These are phyloP conservation scores for Sapajus apella DNA, from an alignment of 2,113 vertebrate species.

Conservation along the genomic window DNA sequence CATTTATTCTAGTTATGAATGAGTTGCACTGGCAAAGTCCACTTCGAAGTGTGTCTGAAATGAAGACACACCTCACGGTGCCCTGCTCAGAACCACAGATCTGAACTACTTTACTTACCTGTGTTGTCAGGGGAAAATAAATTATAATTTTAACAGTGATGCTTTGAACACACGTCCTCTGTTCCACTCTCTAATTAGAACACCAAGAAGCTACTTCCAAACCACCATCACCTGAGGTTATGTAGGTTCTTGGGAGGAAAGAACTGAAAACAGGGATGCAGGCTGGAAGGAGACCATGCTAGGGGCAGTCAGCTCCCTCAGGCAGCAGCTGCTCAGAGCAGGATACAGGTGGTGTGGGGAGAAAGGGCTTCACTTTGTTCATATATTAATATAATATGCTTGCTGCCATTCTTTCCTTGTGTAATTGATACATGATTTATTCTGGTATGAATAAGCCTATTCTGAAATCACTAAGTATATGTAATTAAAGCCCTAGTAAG, in stretches of 20 bases:
- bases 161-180: neutral
- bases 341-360: neutral
- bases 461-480: neutral
- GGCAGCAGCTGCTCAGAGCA: neutral
- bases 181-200: neutral
- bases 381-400: neutral
- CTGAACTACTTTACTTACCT: neutral
- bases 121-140: neutral
- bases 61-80: accelerated
- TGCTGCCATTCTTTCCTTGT: neutral
- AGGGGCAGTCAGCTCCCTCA: neutral
- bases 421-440: neutral
- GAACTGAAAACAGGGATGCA: neutral
- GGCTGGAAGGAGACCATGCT: neutral
- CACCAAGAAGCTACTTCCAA: neutral
- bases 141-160: neutral
- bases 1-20: neutral
- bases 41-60: neutral
- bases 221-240: neutral
- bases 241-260: neutral
- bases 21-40: neutral
- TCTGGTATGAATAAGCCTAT: neutral
- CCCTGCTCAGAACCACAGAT: neutral
- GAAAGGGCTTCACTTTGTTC: neutral
- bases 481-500: neutral